Conservation (phyloP, 1,140 invertebrate genomes). For the Brevipalpus yothersi region DNA sequence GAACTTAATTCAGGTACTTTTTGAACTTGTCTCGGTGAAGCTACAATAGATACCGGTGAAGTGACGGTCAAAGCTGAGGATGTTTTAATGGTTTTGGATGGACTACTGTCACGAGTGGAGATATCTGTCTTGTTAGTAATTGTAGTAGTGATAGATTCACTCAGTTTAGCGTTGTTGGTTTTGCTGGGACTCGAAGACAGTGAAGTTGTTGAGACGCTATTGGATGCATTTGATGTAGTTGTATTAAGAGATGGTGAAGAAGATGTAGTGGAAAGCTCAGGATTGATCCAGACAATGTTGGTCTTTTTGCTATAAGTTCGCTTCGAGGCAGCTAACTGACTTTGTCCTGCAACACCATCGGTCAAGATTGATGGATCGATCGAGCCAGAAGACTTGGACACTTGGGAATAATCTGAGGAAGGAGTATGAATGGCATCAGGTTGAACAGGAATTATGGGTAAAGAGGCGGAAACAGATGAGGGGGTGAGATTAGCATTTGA, state of each 20-base stretch:
- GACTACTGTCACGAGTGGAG: neutral
- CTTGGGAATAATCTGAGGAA: neutral
- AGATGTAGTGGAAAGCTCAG: neutral
- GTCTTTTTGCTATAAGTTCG: slow-evolving; percentile 5
- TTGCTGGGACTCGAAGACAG: neutral
- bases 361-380: neutral
- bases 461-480: neutral
- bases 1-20: neutral
- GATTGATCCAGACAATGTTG: slow-evolving; percentile 5
- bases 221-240: neutral
- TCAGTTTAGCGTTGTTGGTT: neutral
- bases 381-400: neutral
- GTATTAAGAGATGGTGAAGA: neutral
- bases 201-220: neutral
- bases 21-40: neutral
- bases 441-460: neutral
- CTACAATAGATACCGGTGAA: neutral
- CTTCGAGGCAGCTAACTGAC: slow-evolving; percentile 3
- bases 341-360: neutral
- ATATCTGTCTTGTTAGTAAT: neutral
- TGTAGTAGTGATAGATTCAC: neutral
- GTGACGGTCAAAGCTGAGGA: neutral
- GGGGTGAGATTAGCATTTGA: neutral
- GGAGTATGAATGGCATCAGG: neutral
- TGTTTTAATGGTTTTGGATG: neutral